These are phyloP conservation scores for Plutella xylostella DNA, from an alignment of 2,888 invertebrate genomes.

Conservation along the genomic window DNA sequence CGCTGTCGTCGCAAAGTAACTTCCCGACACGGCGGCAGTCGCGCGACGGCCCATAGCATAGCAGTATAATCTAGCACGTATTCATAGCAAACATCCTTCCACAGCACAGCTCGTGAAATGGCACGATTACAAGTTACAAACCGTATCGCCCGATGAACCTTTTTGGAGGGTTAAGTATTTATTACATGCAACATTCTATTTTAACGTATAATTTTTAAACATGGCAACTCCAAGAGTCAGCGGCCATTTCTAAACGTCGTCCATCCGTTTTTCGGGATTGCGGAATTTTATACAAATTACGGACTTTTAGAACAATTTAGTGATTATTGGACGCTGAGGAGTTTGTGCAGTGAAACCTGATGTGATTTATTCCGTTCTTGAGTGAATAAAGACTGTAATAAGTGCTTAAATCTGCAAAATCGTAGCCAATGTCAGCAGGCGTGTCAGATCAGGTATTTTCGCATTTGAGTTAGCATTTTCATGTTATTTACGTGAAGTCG, in stretches of 20 bases:
- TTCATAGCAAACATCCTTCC: too few relatives aligned
- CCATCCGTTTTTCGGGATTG: constrained; percentile 43
- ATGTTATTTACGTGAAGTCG: neutral
- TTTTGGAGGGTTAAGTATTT: too few relatives aligned
- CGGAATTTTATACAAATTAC: constrained; percentile 36
- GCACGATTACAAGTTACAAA: too few relatives aligned
- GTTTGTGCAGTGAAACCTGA: constrained; percentile 59
- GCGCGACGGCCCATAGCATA: too few relatives aligned
- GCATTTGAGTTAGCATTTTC: constrained; percentile 12
- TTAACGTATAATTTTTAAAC: too few relatives aligned
- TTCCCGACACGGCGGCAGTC: too few relatives aligned
- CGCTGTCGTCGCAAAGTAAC: too few relatives aligned
- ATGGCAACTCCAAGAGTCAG: constrained; percentile 35
- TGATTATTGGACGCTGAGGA: constrained; percentile 49
- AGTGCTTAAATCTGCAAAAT: constrained; percentile 67
- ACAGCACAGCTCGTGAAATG: too few relatives aligned
- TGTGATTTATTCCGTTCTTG: constrained; percentile 58
- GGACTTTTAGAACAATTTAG: constrained; percentile 47
- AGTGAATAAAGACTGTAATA: constrained; percentile 55
- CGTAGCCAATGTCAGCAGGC: constrained; percentile 91
- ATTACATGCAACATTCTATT: too few relatives aligned
- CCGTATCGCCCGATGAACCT: too few relatives aligned
- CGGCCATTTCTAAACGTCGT: constrained; percentile 61
- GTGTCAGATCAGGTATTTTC: constrained; percentile 89
- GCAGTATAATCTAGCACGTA: too few relatives aligned